Evolutionary conservation across 2,888 invertebrate genomes (phyloP).

Genomic region (Lepidonotus clava): DNA sequence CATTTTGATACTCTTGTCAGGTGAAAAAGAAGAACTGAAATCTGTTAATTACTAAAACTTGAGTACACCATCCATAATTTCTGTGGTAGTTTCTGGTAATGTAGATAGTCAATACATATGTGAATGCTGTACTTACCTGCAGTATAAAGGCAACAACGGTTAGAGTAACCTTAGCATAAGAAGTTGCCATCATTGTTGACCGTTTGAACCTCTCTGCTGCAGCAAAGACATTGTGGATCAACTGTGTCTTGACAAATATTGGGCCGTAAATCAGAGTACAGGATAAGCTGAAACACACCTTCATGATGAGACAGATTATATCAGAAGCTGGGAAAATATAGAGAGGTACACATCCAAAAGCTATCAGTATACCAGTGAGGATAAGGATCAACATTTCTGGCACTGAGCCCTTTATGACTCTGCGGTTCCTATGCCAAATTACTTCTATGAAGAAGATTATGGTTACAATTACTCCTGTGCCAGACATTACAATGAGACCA

Average conservation of each 20-base stretch:
- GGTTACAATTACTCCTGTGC: neutral
- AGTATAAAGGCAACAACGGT: neutral
- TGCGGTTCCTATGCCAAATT: neutral
- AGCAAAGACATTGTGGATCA: slow-evolving; percentile 67
- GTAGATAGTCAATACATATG: too few species aligned
- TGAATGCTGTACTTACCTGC: too few species aligned
- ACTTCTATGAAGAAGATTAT: neutral
- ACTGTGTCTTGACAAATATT: slow-evolving; percentile 64
- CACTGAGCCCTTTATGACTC: slow-evolving; percentile 17
- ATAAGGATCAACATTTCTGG: slow-evolving; percentile 16
- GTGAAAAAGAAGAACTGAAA: too few species aligned
- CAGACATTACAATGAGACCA: neutral
- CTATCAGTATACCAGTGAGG: slow-evolving; percentile 3
- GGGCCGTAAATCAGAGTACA: slow-evolving; percentile 40
- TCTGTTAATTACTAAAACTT: too few species aligned
- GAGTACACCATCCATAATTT: too few species aligned
- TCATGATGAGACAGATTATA: neutral
- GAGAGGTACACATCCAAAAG: slow-evolving; percentile 13
- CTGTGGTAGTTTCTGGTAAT: too few species aligned
- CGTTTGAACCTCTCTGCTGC: slow-evolving; percentile 55
- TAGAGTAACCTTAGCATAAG: neutral
- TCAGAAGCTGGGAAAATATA: slow-evolving; percentile 17
- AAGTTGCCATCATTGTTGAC: neutral
- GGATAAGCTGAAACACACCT: neutral
- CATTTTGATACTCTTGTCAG: too few species aligned